phyloP scores from a whole-genome alignment of 2,113 vertebrate species.

The Balaeniceps rex region DNA sequence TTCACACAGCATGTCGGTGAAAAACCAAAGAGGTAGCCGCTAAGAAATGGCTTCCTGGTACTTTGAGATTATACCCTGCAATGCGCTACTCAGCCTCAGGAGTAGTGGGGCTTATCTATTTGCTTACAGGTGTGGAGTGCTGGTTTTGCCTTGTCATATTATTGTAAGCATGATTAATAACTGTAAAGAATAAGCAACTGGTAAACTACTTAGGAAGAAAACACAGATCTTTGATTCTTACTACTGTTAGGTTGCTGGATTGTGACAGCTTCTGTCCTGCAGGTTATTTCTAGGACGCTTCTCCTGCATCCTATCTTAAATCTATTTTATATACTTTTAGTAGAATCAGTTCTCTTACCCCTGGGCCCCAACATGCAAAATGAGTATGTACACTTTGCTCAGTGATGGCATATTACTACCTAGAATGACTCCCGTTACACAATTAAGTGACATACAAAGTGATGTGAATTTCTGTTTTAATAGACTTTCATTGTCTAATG shows the following conservation, averaged over 20 bases:
- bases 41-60: background rate
- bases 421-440: background rate
- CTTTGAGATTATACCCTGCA: background rate
- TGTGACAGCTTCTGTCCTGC: background rate
- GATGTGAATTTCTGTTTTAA: background rate
- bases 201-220: background rate
- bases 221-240: background rate
- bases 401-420: background rate
- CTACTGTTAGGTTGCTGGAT: background rate
- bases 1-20: accelerated
- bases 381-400: accelerated
- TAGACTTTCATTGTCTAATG: background rate
- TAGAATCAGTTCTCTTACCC: background rate
- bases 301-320: background rate
- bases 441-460: background rate
- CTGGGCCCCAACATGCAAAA: background rate
- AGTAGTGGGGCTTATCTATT: background rate
- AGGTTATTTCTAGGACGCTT: background rate
- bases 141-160: background rate
- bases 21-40: background rate
- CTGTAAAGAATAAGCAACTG: background rate
- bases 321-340: accelerated
- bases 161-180: background rate
- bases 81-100: background rate
- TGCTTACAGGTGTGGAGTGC: background rate